Evolutionary conservation across 2,888 invertebrate genomes (phyloP).

Genomic region (Mantis religiosa): DNA sequence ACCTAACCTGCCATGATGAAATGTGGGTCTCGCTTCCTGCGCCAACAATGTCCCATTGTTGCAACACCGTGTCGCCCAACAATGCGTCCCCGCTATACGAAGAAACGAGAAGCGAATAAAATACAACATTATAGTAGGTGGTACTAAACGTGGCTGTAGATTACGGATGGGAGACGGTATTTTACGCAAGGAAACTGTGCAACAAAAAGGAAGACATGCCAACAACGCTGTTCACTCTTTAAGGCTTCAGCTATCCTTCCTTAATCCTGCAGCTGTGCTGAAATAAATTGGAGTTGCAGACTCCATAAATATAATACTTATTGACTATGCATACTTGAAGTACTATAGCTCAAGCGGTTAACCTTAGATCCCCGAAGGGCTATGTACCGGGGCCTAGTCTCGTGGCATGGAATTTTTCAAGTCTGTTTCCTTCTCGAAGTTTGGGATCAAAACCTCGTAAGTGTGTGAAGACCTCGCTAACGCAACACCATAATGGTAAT

Average conservation of each 20-base stretch:
- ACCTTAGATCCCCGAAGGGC: no score
- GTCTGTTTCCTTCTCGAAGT: no score
- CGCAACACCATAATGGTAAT: no score
- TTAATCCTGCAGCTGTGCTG: neutral
- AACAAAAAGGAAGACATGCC: neutral
- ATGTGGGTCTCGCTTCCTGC: neutral
- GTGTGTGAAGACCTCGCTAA: no score
- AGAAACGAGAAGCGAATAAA: neutral
- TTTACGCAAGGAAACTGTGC: neutral
- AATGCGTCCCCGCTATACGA: neutral
- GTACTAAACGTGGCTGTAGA: neutral
- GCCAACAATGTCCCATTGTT: neutral
- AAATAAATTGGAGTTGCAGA: no score
- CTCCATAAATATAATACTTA: no score
- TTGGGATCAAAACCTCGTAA: no score
- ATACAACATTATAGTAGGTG: neutral
- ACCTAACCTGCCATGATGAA: neutral
- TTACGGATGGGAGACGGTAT: neutral
- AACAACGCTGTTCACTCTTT: neutral
- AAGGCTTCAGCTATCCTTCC: neutral
- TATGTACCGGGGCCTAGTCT: no score
- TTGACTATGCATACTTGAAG: no score
- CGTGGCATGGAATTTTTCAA: no score
- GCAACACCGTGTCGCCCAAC: neutral
- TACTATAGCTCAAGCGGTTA: no score